These are phyloP conservation scores for Hydractinia symbiolongicarpus DNA, from an alignment of 30 jellyfish, hydroid and myxozoan species.

Conservation along the genomic window DNA sequence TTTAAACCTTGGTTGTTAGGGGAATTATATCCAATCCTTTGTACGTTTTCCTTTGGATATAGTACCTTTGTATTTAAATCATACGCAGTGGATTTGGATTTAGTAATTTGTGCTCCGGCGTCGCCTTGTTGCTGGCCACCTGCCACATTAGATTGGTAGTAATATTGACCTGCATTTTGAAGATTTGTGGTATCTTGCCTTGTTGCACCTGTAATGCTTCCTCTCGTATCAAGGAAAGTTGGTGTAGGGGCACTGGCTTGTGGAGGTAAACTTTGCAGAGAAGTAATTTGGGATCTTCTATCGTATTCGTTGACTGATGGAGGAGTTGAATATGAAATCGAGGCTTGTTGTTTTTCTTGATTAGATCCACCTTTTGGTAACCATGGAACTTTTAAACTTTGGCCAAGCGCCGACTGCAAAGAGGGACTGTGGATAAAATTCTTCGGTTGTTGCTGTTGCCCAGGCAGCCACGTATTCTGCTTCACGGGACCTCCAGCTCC, in stretches of 20 bases:
- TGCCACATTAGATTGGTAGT: not conserved
- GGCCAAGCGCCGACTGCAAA: slow-evolving; percentile 3
- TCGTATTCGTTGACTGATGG: not conserved
- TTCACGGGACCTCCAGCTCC: slow-evolving; percentile 36
- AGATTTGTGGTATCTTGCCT: too few species aligned
- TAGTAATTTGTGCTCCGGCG: not conserved
- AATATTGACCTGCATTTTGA: not conserved
- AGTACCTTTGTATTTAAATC: not conserved
- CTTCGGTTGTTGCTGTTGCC: slow-evolving; percentile 16
- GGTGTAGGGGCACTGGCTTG: too few species aligned
- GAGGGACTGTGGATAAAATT: slow-evolving; percentile 27
- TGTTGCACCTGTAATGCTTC: too few species aligned
- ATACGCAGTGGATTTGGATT: not conserved
- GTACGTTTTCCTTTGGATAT: too few species aligned
- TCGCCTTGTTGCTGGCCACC: too few species aligned
- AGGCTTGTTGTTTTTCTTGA: not conserved
- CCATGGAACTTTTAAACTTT: slow-evolving; percentile 27
- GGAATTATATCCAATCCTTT: not conserved
- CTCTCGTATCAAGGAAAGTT: too few species aligned
- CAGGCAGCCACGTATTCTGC: slow-evolving; percentile 29
- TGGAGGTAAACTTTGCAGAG: not conserved
- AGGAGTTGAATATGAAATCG: not conserved
- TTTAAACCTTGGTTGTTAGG: not conserved
- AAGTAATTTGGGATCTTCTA: not conserved
- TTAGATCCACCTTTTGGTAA: not conserved